Evolutionary conservation across 2,888 invertebrate species (phyloP).

Genomic region (Molorchus minor): DNA sequence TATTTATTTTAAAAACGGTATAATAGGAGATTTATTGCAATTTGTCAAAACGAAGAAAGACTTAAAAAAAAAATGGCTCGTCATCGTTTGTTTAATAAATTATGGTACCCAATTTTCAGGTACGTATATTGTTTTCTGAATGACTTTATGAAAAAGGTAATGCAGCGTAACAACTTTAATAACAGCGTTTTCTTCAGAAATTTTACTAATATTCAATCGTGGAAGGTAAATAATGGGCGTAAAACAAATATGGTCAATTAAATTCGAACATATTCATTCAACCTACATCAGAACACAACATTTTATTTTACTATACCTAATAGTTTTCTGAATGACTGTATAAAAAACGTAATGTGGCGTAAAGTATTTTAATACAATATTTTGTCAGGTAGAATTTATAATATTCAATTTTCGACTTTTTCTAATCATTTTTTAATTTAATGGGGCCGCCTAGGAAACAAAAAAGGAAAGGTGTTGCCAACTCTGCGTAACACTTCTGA

Average conservation of each 20-base stretch:
- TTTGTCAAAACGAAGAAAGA: constrained; percentile 21
- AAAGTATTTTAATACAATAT: constrained; percentile 10
- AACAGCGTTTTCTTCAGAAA: constrained; percentile 29
- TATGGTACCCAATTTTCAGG: constrained; percentile 32
- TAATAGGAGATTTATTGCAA: constrained; percentile 23
- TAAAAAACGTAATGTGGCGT: constrained; percentile 22
- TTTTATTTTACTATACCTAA: constrained; percentile 19
- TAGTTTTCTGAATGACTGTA: constrained; percentile 22
- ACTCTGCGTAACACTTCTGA: too few relatives aligned
- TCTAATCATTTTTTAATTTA: too few relatives aligned
- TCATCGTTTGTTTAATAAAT: constrained; percentile 40
- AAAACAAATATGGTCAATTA: constrained; percentile 8
- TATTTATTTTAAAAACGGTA: constrained; percentile 3
- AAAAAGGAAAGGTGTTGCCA: too few relatives aligned
- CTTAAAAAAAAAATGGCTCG: constrained; percentile 25
- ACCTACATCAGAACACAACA: neutral
- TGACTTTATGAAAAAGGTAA: constrained; percentile 35
- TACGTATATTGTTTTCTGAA: constrained; percentile 32
- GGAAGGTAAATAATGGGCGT: constrained; percentile 5
- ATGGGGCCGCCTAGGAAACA: too few relatives aligned
- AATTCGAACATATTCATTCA: constrained; percentile 18
- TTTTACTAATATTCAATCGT: constrained; percentile 17
- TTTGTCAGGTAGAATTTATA: constrained; percentile 6
- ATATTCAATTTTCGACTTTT: constrained; percentile 9
- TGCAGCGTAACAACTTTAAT: constrained; percentile 38